Evolutionary conservation across 2,797 vertebrate genomes (phyloP), one percentile per base, ranked within the genome.

Genomic region (Sciurus vulgaris): DNA sequence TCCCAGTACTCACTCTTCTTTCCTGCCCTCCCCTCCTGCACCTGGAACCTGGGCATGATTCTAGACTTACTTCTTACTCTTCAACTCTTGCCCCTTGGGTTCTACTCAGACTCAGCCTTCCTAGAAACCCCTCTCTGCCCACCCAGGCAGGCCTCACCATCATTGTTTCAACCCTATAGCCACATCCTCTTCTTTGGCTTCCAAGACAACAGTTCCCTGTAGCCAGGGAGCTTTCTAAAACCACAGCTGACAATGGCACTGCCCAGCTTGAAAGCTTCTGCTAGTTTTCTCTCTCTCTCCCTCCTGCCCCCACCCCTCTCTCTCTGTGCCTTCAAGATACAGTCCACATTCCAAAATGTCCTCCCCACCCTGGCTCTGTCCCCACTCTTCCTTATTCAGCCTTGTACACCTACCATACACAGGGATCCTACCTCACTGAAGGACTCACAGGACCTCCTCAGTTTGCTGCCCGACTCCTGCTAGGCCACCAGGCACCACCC

Each of bases 161-260:
- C 81, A 38, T 20, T 63, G n/a, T 79, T 51, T 70, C 9, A 18
- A 84, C 24, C 35, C 44, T 59, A 24, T 22, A 89, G 85, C 70
- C 47, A 7, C 18, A 38, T 28, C 85, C n/a, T 87, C 47, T 24
- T 76, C 59, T 72, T 73, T 49, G 76, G 93, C 30, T 93, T 72
- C 61, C 44, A 70, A 86, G 51, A 26, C 79, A 47, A 33, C 41
- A 28, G 84, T 56, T 24, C 24, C 79, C 89, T 89, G 70, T 14
- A 72, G 63, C 79, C 51, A 79, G 88, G 54, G 65, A 95, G 70
- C 22, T 91, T 82, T 85, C 51, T 85, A 89, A 91, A 85, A 74
- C 61, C 56, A 83, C 85, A 93, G 74, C 70, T 69, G n/a, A 81
- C 38, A 33, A 59, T 4, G 12, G 70, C 59, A 72, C 18, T 61